These are phyloP conservation scores for Carcinoscorpius rotundicauda DNA, from an alignment of 1,140 invertebrate genomes.

Conservation along the genomic window DNA sequence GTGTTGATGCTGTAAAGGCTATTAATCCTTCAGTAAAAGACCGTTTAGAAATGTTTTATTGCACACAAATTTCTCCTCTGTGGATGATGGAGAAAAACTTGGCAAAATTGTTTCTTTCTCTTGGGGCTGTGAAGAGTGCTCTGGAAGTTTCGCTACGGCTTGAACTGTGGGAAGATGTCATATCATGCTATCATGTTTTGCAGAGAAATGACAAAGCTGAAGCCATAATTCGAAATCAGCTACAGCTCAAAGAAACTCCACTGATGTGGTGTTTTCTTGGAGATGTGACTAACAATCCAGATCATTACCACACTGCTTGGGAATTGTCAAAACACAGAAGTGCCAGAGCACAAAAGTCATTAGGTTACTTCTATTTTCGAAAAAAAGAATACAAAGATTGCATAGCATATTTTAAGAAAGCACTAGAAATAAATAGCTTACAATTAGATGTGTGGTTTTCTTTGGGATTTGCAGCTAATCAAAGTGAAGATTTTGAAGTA, in stretches of 20 bases:
- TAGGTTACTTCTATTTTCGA: slow-evolving; percentile 65
- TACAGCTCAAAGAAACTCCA: slow-evolving; percentile 50
- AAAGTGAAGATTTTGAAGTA: slow-evolving; percentile 62
- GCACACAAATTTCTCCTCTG: slow-evolving; percentile 44
- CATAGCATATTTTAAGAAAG: slow-evolving; percentile 62
- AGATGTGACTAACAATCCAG: slow-evolving; percentile 54
- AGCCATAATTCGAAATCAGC: slow-evolving; percentile 68
- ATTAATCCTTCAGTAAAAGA: slow-evolving; percentile 33
- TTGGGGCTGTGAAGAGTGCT: slow-evolving; percentile 72
- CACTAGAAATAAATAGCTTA: slow-evolving; percentile 68
- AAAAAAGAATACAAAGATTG: slow-evolving; percentile 57
- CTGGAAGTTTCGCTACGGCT: slow-evolving; percentile 69
- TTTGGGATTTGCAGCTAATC: slow-evolving; percentile 70
- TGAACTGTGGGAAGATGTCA: slow-evolving; percentile 84
- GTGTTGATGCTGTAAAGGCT: slow-evolving; percentile 47
- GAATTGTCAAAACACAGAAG: slow-evolving; percentile 65
- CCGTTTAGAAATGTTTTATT: slow-evolving; percentile 40
- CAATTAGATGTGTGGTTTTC: slow-evolving; percentile 68
- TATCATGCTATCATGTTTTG: slow-evolving; percentile 63
- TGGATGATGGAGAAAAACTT: slow-evolving; percentile 64
- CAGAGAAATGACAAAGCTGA: slow-evolving; percentile 49
- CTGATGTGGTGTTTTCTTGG: slow-evolving; percentile 79
- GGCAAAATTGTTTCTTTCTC: slow-evolving; percentile 59
- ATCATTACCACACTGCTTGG: slow-evolving; percentile 81
- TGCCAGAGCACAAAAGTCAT: slow-evolving; percentile 62